These are phyloP conservation scores for Murina feae DNA, from an alignment of 2,113 vertebrate genomes.

Conservation along the genomic window DNA sequence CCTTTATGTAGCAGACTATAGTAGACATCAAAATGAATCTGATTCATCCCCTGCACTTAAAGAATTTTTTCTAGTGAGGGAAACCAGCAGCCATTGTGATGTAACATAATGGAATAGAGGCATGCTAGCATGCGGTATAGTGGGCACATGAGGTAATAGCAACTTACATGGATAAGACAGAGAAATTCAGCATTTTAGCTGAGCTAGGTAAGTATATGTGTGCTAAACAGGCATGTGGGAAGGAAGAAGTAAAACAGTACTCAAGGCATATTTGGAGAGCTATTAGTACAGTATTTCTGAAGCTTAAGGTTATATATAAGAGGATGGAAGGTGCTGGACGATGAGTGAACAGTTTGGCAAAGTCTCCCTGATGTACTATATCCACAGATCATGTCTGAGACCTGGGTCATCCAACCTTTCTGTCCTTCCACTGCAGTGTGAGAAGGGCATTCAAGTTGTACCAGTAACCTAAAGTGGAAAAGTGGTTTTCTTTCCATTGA, in stretches of 20 bases:
- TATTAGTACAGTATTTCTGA: background rate
- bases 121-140: background rate
- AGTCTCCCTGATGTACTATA: background rate
- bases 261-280: background rate
- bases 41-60: background rate
- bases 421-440: background rate
- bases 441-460: background rate
- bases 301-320: background rate
- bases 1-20: background rate
- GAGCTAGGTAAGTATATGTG: background rate
- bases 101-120: background rate
- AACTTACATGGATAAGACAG: background rate
- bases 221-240: background rate
- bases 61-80: background rate
- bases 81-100: background rate
- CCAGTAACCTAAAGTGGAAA: background rate
- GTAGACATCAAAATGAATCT: background rate
- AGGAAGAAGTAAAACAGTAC: background rate
- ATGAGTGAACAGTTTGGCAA: background rate
- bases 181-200: background rate
- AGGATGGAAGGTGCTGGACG: background rate
- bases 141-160: background rate
- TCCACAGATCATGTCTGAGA: background rate
- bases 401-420: background rate
- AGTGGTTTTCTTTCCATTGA: background rate